Evolutionary conservation across 2,113 vertebrate species (phyloP).

Genomic region (Hippopotamus amphibius): DNA sequence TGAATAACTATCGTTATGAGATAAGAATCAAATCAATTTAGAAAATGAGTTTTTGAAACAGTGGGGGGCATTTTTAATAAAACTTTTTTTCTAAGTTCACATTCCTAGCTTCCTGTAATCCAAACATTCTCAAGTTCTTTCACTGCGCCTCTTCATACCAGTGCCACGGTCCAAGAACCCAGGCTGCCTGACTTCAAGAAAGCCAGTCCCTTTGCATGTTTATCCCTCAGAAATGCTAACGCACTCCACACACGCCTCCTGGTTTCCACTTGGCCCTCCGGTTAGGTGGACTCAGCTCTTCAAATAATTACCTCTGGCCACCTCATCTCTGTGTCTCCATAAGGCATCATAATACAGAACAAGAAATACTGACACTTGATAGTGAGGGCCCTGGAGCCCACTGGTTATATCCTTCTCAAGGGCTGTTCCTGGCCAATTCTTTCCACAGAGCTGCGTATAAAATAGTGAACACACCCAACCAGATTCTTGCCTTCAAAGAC

Average conservation of each 20-base stretch:
- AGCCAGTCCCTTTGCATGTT: neutral
- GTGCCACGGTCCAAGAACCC: neutral
- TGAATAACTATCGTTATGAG: neutral
- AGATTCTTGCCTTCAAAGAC: neutral
- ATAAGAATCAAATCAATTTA: conserved; percentile 10
- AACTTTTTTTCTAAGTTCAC: neutral
- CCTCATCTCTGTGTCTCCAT: neutral
- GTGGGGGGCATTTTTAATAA: neutral
- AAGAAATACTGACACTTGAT: neutral
- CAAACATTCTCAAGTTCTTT: neutral
- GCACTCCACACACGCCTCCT: neutral
- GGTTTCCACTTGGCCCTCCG: neutral
- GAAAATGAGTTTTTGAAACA: neutral
- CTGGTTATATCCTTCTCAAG: neutral
- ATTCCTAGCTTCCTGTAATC: neutral
- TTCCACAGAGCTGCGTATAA: neutral
- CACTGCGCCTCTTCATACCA: neutral
- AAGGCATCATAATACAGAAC: neutral
- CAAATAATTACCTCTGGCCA: neutral
- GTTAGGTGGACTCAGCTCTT: neutral
- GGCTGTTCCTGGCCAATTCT: neutral
- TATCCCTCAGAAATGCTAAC: neutral
- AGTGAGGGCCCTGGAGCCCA: neutral
- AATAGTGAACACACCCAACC: neutral
- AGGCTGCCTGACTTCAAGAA: neutral